These are phyloP conservation scores for Oreocharis arfaki DNA, from an alignment of 2,113 vertebrate genomes.

Conservation along the genomic window DNA sequence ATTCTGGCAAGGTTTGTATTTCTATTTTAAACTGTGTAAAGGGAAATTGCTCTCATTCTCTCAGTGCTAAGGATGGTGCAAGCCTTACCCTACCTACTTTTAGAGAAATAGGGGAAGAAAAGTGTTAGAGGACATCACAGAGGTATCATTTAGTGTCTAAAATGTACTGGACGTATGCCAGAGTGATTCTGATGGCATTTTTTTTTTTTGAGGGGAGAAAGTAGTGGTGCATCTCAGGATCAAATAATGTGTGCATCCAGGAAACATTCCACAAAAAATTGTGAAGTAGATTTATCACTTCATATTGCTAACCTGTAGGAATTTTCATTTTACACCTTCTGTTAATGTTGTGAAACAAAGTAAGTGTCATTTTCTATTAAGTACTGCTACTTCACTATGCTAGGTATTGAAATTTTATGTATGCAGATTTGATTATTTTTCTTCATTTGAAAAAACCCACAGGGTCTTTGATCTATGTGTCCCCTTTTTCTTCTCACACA, in stretches of 20 bases:
- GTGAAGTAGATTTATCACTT: not conserved
- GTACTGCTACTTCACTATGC: not conserved
- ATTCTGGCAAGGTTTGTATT: constrained; percentile 44
- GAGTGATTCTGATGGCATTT: not conserved
- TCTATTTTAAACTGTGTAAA: constrained; percentile 63
- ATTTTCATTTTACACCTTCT: not conserved
- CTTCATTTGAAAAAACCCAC: not conserved
- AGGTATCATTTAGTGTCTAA: not conserved
- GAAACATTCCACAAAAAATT: not conserved
- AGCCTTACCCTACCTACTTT: constrained; percentile 14
- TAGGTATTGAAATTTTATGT: not conserved
- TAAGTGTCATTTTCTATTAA: not conserved
- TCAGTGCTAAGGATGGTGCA: constrained; percentile 1
- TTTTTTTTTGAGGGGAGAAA: not conserved
- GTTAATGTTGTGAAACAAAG: not conserved
- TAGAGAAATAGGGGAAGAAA: not conserved
- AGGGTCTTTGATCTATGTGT: not conserved
- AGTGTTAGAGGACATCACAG: not conserved
- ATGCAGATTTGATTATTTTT: not conserved
- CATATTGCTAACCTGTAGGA: not conserved
- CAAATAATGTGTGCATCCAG: not conserved
- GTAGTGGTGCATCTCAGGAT: not conserved
- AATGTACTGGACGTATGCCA: not conserved
- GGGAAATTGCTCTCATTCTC: constrained; percentile 42
- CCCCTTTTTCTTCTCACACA: not conserved